These are phyloP conservation scores for Pyralis farinalis DNA, from an alignment of 2,888 invertebrate species.

Conservation along the genomic window DNA sequence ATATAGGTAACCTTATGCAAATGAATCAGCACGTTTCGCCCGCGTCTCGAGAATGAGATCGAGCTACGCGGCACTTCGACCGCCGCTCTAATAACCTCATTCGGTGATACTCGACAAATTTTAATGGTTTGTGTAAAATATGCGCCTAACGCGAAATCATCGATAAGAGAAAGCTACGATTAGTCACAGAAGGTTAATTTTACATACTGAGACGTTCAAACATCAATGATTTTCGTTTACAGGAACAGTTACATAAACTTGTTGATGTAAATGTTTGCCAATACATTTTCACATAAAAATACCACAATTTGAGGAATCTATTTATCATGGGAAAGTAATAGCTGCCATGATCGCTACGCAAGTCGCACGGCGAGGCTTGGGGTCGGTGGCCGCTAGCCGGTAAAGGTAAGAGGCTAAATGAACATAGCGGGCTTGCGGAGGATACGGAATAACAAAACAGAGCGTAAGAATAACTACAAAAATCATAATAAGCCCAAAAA, in stretches of 20 bases:
- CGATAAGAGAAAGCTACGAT: conserved; percentile 75
- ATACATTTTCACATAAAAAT: conserved; percentile 18
- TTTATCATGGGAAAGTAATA: conserved; percentile 66
- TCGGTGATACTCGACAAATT: conserved; percentile 38
- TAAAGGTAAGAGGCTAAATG: conserved; percentile 68
- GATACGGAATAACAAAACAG: conserved; percentile 31
- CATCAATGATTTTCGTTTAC: conserved; percentile 38
- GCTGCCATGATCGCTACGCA: conserved; percentile 82
- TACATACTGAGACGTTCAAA: conserved; percentile 56
- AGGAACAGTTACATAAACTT: conserved; percentile 63
- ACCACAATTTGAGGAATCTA: conserved; percentile 29
- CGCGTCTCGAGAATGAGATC: conserved; percentile 59
- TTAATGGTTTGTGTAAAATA: conserved; percentile 35
- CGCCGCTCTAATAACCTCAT: conserved; percentile 75
- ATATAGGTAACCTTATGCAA: conserved; percentile 59
- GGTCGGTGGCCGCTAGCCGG: conserved; percentile 85
- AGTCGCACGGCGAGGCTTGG: conserved; percentile 81
- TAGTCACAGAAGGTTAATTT: conserved; percentile 73
- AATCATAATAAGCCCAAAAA: conserved; percentile 22
- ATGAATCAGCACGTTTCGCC: conserved; percentile 77
- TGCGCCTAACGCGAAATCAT: conserved; percentile 45
- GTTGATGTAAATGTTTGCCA: conserved; percentile 28
- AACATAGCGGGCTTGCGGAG: conserved; percentile 45
- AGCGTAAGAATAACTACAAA: conserved; percentile 27
- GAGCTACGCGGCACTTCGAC: conserved; percentile 74